A percentile compares a stretch with the other conserved stretches of the same genome.
Evolutionary conservation across 2,888 invertebrate genomes (phyloP).

Genomic region (Margaritifera margaritifera): DNA sequence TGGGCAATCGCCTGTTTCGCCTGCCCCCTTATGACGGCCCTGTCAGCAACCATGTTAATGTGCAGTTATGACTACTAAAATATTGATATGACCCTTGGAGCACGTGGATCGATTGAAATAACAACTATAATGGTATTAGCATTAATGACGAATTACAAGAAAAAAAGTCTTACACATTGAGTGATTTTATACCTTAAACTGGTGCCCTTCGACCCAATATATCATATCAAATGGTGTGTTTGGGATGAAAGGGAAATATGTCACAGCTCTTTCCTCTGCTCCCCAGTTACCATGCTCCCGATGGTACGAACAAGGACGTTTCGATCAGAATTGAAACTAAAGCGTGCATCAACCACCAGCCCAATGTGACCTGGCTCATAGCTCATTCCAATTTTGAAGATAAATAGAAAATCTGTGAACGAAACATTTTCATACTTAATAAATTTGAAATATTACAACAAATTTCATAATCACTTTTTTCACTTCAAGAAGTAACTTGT

Average conservation of each 20-base stretch:
- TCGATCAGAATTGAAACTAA: slow-evolving; percentile 36
- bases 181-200: slow-evolving; percentile 68
- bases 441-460: too few species aligned
- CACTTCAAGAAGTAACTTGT: too few species aligned
- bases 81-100: too few species aligned
- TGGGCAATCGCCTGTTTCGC: too few species aligned
- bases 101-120: too few species aligned
- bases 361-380: slow-evolving; percentile 32
- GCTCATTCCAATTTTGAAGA: slow-evolving; percentile 24
- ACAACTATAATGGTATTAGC: too few species aligned
- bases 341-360: slow-evolving; percentile 50
- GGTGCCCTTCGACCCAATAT: slow-evolving; percentile 42
- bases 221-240: slow-evolving; percentile 54
- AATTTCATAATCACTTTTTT: too few species aligned
- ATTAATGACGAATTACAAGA: too few species aligned
- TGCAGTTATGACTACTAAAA: too few species aligned
- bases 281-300: slow-evolving; percentile 44
- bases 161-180: not conserved
- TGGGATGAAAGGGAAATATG: slow-evolving; percentile 54
- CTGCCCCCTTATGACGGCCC: too few species aligned
- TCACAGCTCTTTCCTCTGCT: slow-evolving; percentile 42
- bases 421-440: too few species aligned
- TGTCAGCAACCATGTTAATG: too few species aligned
- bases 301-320: slow-evolving; percentile 47
- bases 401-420: slow-evolving; percentile 28